A percentile compares a stretch with the other conserved stretches of the same genome.
Evolutionary conservation across 2,113 vertebrate species (phyloP).

Genomic region (Barnardius zonarius): DNA sequence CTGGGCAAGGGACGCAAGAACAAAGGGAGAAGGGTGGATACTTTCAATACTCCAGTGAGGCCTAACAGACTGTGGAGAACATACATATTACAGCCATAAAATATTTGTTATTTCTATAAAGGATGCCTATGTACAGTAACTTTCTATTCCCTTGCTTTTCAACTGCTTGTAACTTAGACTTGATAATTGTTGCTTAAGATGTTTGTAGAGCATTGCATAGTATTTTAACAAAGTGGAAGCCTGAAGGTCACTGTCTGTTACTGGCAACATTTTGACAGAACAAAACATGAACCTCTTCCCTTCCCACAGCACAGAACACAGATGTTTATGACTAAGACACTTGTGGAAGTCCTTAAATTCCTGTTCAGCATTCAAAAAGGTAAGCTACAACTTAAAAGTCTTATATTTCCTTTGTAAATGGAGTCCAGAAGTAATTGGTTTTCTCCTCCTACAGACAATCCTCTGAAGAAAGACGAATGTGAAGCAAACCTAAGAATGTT

Average conservation of each 20-base stretch:
- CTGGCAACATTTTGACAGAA: background rate
- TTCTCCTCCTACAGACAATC: constrained; percentile 74
- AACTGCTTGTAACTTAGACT: background rate
- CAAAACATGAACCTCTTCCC: background rate
- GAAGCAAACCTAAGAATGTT: constrained; percentile 83
- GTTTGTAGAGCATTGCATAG: background rate
- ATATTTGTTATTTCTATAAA: background rate
- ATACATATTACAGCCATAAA: background rate
- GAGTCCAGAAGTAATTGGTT: background rate
- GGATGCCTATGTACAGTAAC: background rate
- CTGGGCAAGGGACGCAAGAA: background rate
- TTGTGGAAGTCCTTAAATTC: constrained; percentile 83
- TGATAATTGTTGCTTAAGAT: background rate
- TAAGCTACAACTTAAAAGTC: constrained; percentile 28
- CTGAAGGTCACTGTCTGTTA: background rate
- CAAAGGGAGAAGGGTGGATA: background rate
- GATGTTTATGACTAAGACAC: constrained; percentile 78
- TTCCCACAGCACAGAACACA: constrained; percentile 78
- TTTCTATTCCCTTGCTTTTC: background rate
- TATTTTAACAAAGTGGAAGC: background rate
- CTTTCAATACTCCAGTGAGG: background rate
- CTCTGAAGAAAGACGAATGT: constrained; percentile 80
- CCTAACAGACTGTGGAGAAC: background rate
- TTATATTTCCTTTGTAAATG: background rate
- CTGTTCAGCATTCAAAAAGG: constrained; percentile 81